Percentiles rank a stretch among this genome's conserved stretches.
Conservation (phyloP, 2,888 invertebrate species). For the Nomada hirtipes region DNA sequence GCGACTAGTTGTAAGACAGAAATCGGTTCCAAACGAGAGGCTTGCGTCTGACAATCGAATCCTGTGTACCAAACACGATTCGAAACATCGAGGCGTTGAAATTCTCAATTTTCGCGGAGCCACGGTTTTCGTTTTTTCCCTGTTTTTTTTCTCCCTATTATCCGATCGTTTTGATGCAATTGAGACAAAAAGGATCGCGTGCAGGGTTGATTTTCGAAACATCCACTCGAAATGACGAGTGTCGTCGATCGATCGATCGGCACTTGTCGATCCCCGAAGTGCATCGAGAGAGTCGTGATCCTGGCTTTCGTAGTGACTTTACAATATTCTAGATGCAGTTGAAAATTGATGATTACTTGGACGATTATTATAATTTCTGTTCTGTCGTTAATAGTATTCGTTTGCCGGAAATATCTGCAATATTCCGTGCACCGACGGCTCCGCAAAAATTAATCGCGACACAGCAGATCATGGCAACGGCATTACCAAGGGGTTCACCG, state of each 20-base stretch:
- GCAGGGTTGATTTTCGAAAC: slow-evolving; percentile 37
- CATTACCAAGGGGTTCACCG: background rate
- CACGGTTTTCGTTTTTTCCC: background rate
- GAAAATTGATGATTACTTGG: background rate
- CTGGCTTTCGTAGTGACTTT: slow-evolving; percentile 31
- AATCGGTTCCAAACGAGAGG: slow-evolving; percentile 9
- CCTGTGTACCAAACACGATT: background rate
- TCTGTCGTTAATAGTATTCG: no score
- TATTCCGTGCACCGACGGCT: slow-evolving; percentile 19
- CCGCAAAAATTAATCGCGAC: slow-evolving; percentile 38
- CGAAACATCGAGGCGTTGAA: background rate
- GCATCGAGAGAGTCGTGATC: slow-evolving; percentile 52
- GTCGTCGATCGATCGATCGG: slow-evolving; percentile 36
- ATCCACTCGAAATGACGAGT: slow-evolving; percentile 49
- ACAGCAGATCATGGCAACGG: slow-evolving; percentile 31
- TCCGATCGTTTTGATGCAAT: background rate
- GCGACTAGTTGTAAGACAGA: slow-evolving; percentile 36
- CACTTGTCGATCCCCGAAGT: slow-evolving; percentile 37
- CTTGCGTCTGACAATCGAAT: slow-evolving; percentile 12
- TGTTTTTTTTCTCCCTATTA: no score
- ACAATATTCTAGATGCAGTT: background rate
- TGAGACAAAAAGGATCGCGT: slow-evolving; percentile 8
- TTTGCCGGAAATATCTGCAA: no score
- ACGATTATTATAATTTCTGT: background rate
- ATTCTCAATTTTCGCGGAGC: slow-evolving; percentile 45